Percentiles rank a stretch among this genome's conserved stretches.
These are phyloP conservation scores for Sycophila sp. DNA, from an alignment of 1,140 invertebrate species.

Conservation along the genomic window DNA sequence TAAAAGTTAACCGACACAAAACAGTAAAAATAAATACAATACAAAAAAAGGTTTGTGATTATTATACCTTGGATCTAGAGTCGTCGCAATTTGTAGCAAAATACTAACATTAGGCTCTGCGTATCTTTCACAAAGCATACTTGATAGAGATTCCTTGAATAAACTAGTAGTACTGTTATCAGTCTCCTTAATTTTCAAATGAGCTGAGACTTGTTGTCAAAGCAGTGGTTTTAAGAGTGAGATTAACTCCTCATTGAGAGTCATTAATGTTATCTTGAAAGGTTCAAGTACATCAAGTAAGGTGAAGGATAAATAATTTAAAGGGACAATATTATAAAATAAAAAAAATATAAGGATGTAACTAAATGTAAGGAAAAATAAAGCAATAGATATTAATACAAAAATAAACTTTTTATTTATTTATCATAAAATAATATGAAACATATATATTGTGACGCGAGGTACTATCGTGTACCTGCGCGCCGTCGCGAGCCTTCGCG, in stretches of 20 bases:
- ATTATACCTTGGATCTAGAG: constrained; percentile 65
- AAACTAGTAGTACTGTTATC: constrained; percentile 59
- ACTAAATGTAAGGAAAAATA: too few species aligned
- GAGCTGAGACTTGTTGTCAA: constrained; percentile 66
- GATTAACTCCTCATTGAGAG: constrained; percentile 67
- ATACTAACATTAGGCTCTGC: constrained; percentile 58
- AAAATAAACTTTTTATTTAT: too few species aligned
- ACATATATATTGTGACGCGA: too few species aligned
- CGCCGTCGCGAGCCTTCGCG: too few species aligned
- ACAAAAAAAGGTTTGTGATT: not conserved
- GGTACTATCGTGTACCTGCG: too few species aligned
- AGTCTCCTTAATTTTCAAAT: constrained; percentile 62
- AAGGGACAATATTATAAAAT: too few species aligned
- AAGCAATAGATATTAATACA: too few species aligned
- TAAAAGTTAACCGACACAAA: constrained; percentile 31
- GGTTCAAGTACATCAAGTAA: constrained; percentile 66
- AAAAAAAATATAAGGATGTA: too few species aligned
- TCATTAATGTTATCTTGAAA: constrained; percentile 70
- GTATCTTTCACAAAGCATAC: constrained; percentile 65
- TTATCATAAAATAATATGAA: too few species aligned
- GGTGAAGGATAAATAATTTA: too few species aligned
- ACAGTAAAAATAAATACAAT: not conserved
- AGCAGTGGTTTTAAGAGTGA: constrained; percentile 69
- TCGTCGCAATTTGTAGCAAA: constrained; percentile 65
- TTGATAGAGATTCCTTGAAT: constrained; percentile 63